Conservation (phyloP, 2,113 vertebrate species). For the Marmota flaviventris region DNA sequence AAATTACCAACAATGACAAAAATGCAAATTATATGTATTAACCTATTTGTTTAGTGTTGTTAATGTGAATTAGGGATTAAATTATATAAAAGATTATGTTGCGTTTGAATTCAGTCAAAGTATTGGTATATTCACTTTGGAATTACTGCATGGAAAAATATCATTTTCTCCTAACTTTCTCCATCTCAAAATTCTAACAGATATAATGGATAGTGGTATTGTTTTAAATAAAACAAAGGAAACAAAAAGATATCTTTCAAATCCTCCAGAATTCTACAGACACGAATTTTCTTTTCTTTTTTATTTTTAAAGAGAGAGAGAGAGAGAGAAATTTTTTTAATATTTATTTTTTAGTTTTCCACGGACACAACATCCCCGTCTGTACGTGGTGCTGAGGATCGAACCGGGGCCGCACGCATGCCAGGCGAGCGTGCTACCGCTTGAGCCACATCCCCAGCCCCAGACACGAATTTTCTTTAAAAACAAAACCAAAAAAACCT, state of each 20-base stretch:
- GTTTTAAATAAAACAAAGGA: slow-evolving; percentile 15
- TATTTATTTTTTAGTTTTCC: too few species aligned
- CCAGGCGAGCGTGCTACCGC: too few species aligned
- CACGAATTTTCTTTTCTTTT: background rate
- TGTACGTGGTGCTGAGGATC: too few species aligned
- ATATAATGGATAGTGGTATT: background rate
- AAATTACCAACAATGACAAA: slow-evolving; percentile 19
- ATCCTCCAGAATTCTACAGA: background rate
- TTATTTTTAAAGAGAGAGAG: too few species aligned
- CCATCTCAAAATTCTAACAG: background rate
- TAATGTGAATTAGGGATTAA: slow-evolving; percentile 1
- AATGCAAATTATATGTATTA: background rate
- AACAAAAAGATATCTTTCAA: background rate
- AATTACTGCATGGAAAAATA: background rate
- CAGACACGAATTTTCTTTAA: background rate
- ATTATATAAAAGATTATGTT: background rate
- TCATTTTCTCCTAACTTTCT: background rate
- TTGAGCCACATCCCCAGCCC: too few species aligned
- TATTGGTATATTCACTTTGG: background rate
- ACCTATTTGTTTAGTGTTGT: background rate
- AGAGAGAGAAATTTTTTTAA: too few species aligned
- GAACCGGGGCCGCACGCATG: too few species aligned
- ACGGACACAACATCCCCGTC: fast-evolving
- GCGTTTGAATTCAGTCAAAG: background rate
- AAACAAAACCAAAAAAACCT: background rate